Evolutionary conservation across 1,140 invertebrate species (phyloP).

Genomic region (Platyscapa corneri): DNA sequence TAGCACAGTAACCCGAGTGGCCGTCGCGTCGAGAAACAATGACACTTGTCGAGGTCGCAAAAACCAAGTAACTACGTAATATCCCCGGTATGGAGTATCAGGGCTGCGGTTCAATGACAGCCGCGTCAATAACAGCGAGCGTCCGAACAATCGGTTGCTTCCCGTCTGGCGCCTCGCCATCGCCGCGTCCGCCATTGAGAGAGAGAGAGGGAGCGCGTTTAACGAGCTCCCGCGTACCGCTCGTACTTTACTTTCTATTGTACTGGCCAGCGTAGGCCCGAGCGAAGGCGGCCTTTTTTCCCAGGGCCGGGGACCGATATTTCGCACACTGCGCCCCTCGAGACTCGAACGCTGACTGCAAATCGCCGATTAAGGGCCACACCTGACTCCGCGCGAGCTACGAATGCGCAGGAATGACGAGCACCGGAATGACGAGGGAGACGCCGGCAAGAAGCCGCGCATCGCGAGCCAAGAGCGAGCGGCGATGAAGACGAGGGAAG

Average conservation of each 20-base stretch:
- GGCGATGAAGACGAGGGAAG: slow-evolving; percentile 5
- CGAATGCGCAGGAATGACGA: neutral
- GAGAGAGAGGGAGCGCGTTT: slow-evolving; percentile 17
- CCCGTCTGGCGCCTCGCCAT: slow-evolving; percentile 42
- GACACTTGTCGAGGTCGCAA: slow-evolving; percentile 43
- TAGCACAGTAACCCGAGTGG: slow-evolving; percentile 17
- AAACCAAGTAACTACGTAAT: slow-evolving; percentile 30
- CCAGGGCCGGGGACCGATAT: too few species aligned
- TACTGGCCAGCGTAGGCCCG: neutral
- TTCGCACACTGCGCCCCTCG: too few species aligned
- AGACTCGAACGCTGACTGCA: too few species aligned
- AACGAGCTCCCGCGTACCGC: slow-evolving; percentile 1
- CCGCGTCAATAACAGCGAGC: neutral
- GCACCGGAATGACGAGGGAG: neutral
- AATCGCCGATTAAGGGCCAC: neutral
- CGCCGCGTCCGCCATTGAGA: neutral
- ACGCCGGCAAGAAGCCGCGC: slow-evolving; percentile 13
- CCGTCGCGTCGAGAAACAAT: slow-evolving; percentile 38
- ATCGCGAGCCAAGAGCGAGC: slow-evolving; percentile 24
- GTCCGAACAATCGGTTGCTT: slow-evolving; percentile 37
- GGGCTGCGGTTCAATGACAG: slow-evolving; percentile 25
- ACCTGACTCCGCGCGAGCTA: neutral
- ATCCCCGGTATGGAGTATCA: slow-evolving; percentile 33
- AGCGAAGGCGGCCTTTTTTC: too few species aligned
- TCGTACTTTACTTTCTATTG: slow-evolving; percentile 9